Percentiles rank a stretch among this genome's conserved stretches.
These are phyloP conservation scores for Aporrectodea caliginosa DNA, from an alignment of 1,140 invertebrate species.

Conservation along the genomic window DNA sequence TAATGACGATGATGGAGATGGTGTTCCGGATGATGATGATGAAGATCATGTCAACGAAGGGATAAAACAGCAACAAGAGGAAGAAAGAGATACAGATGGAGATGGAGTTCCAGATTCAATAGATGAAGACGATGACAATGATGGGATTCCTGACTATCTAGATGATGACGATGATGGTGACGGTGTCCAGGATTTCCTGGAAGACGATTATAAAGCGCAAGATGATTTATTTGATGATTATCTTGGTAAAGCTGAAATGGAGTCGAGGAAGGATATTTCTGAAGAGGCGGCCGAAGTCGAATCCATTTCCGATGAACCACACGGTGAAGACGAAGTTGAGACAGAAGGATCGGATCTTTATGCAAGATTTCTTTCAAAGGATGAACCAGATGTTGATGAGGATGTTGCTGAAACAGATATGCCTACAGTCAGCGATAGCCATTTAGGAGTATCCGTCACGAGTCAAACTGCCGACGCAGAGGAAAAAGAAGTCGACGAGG, in stretches of 20 bases:
- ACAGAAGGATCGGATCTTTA: not conserved
- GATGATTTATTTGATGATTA: not conserved
- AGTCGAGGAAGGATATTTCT: not conserved
- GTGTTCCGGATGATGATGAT: not conserved
- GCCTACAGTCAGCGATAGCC: slow-evolving; percentile 9
- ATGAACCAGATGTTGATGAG: slow-evolving; percentile 1
- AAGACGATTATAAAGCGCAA: slow-evolving; percentile 28
- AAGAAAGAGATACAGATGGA: slow-evolving; percentile 12
- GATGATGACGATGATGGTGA: slow-evolving; percentile 32
- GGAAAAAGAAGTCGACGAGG: slow-evolving; percentile 27
- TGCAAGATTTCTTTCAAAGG: not conserved
- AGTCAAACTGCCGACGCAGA: slow-evolving; percentile 7
- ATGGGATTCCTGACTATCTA: slow-evolving; percentile 21
- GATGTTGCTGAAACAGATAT: too few species aligned
- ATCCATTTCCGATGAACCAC: slow-evolving; percentile 13
- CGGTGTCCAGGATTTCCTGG: slow-evolving; percentile 29
- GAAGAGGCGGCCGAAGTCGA: not conserved
- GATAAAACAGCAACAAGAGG: not conserved
- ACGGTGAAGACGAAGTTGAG: slow-evolving; percentile 19
- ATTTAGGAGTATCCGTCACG: not conserved
- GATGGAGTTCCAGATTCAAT: slow-evolving; percentile 5
- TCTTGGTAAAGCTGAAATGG: not conserved
- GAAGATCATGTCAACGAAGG: slow-evolving; percentile 25
- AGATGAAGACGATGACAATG: slow-evolving; percentile 23
- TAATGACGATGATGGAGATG: slow-evolving; percentile 17